phyloP scores from a whole-genome alignment of 2,888 invertebrate species.

The Polyommatus icarus region DNA sequence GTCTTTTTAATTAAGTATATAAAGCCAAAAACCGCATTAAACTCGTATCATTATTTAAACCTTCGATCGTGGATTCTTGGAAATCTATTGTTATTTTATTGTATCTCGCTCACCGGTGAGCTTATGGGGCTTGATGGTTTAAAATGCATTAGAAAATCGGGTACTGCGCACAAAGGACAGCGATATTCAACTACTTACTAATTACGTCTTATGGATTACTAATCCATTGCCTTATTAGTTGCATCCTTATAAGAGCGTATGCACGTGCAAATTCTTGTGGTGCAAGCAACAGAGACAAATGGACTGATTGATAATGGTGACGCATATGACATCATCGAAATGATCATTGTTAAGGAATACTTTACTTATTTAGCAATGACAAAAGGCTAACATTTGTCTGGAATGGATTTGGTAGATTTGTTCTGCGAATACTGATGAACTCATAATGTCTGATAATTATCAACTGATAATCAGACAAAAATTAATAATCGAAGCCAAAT shows the following conservation, averaged over 20 bases:
- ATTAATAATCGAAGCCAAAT: neutral
- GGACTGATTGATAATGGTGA: constrained; percentile 38
- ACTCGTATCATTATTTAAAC: neutral
- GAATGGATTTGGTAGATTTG: neutral
- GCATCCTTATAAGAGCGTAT: constrained; percentile 36
- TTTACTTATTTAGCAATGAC: neutral
- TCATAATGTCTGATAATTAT: too few relatives aligned
- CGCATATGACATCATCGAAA: constrained; percentile 23
- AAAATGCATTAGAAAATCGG: too few relatives aligned
- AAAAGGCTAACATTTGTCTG: neutral
- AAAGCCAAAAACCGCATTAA: too few relatives aligned
- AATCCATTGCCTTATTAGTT: constrained; percentile 25
- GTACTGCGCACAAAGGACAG: neutral
- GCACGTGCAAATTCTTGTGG: constrained; percentile 48
- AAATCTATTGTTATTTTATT: too few relatives aligned
- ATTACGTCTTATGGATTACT: too few relatives aligned
- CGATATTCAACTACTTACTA: too few relatives aligned
- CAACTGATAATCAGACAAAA: too few relatives aligned
- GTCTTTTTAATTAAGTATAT: too few relatives aligned
- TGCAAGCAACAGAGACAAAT: constrained; percentile 47
- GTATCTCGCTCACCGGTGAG: too few relatives aligned
- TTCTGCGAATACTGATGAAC: neutral
- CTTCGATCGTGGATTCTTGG: too few relatives aligned
- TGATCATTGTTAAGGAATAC: neutral
- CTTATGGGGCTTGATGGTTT: too few relatives aligned